Percentiles rank a stretch among this genome's conserved stretches.
Evolutionary conservation across 2,113 vertebrate species (phyloP).

Genomic region (Puffinus mauretanicus): DNA sequence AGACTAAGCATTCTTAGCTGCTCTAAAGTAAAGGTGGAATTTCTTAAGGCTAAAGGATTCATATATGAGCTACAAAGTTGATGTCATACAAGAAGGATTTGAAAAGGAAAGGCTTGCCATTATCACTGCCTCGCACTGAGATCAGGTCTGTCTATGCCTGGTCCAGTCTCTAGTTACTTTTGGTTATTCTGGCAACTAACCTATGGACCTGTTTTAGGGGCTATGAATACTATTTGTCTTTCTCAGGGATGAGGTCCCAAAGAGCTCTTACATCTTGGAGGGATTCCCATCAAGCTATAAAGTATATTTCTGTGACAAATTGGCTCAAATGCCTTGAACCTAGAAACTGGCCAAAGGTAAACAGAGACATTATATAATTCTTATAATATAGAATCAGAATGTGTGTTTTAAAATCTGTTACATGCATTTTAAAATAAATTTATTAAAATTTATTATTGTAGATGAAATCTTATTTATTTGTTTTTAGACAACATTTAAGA

Average conservation of each 20-base stretch:
- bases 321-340: not conserved
- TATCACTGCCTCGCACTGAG: not conserved
- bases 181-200: not conserved
- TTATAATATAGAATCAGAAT: not conserved
- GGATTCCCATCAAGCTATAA: not conserved
- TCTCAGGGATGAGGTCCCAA: not conserved
- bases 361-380: not conserved
- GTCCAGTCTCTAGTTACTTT: not conserved
- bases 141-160: not conserved
- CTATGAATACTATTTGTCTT: not conserved
- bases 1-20: not conserved
- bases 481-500: not conserved
- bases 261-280: not conserved
- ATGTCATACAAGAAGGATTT: not conserved
- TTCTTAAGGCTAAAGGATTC: not conserved
- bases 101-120: not conserved
- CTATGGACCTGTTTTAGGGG: not conserved
- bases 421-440: not conserved
- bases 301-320: not conserved
- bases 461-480: not conserved
- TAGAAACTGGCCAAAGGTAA: not conserved
- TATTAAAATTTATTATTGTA: not conserved
- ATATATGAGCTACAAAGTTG: not conserved
- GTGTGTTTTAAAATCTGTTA: not conserved
- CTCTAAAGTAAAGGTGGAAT: not conserved